Base-by-base conservation (phyloP, 2,113 vertebrate genomes). In the Isurus oxyrinchus region DNA sequence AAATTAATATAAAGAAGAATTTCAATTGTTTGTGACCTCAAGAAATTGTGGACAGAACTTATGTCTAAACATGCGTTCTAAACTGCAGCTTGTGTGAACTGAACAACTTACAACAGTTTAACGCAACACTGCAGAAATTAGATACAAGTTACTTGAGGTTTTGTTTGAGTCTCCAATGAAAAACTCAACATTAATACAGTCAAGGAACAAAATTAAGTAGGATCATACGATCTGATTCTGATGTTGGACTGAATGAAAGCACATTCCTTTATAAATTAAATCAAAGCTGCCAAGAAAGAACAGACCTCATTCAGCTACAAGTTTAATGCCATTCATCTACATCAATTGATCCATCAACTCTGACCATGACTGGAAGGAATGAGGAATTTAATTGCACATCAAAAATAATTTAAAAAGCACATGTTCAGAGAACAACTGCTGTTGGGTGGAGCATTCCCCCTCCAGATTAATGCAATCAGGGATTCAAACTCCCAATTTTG, bases 271-370 rank as follows among this genome's bases (percentile, higher is more conserved):
- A 53, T 35, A 95, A 93, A 55, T 10, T 44, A 95, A 95, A 95
- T 69, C 94, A 95, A 95, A 72, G 3, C 44, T 72, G 49, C 8
- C 66, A 72, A 25, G 66, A 53, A 55, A 72, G 66, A 69, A 53
- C 11, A 69, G 63, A 19, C 11, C 40, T 69, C 53, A 95, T 72
- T 10, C 10, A 95, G 25, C 44, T 95, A 25, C 23, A 95, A 53
- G 44, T 35, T 95, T 55, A 95, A 95, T 72, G 44, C 5, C 44
- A 95, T 72, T 72, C 44, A 53, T 35, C 72, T 31, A 27, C 67
- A 95, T 72, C 94, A 95, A 95, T 95, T 72, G 66, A 95, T 95
- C 49, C 94, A 72, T 69, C 25, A 72, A 69, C 44, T 72, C 44
- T 95, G 66, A 72, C 25, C 3, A 13, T 72, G 94, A 95, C 44